These are phyloP conservation scores for Channallabes apus DNA, from an alignment of 2,797 vertebrate genomes.

Conservation along the genomic window DNA sequence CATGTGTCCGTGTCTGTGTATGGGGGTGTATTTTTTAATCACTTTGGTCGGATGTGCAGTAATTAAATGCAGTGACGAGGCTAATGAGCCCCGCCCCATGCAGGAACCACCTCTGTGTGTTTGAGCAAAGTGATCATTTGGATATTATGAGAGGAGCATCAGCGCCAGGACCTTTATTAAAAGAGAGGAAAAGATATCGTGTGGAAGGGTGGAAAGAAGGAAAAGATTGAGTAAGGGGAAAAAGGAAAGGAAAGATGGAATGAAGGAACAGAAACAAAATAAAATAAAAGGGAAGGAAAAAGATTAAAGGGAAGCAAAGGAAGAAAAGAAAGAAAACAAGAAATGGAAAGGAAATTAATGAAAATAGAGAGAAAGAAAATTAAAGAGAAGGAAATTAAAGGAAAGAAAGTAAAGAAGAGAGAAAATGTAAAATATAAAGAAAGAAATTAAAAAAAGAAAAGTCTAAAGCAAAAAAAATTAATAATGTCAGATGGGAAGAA, in stretches of 20 bases:
- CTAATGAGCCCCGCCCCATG: neutral
- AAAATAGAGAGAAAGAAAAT: neutral
- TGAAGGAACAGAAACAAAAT: neutral
- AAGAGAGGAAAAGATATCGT: neutral
- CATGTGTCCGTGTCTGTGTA: slow-evolving; percentile 2
- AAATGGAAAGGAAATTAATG: neutral
- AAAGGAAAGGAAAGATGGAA: neutral
- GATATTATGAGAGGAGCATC: neutral
- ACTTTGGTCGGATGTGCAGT: slow-evolving; percentile 48
- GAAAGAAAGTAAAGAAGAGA: neutral
- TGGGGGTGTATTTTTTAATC: slow-evolving; percentile 39
- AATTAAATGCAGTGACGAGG: slow-evolving; percentile 41
- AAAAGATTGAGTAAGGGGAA: neutral
- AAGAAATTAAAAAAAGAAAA: neutral
- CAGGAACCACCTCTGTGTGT: neutral
- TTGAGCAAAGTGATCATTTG: neutral
- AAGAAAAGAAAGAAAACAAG: neutral
- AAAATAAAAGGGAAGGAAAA: neutral
- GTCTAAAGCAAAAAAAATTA: neutral
- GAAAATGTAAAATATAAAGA: neutral
- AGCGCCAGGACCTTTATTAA: too few species aligned
- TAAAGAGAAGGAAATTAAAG: too few species aligned
- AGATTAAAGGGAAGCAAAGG: neutral
- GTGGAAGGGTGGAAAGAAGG: neutral
- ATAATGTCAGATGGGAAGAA: neutral